Evolutionary conservation across 2,888 invertebrate species (phyloP), one percentile per base, ranked within the genome.

Genomic region (Drosophila greeni): DNA sequence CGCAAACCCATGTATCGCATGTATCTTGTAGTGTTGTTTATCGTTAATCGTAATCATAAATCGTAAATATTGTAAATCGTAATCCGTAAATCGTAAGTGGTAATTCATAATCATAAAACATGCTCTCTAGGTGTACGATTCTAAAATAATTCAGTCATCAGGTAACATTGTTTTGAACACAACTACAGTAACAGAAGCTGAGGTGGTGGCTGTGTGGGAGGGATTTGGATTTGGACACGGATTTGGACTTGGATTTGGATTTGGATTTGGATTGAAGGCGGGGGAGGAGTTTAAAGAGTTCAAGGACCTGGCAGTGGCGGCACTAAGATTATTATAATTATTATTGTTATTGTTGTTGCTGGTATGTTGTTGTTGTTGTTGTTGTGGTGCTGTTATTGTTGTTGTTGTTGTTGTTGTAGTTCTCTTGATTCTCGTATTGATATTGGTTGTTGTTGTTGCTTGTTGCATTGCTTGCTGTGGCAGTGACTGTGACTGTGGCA

Each of bases 141-240:
- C 83, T 80, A 80, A 86, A 85, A 82, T 86, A 87, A 86, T 87
- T 88, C 88, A 89, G 87, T 89, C 87, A 86, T 89, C 89, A 89
- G 89, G 89, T 88, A 89, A 88, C 89, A 88, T 86, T 88, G 89
- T 89, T 88, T 89, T 88, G 87, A 88, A 89, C 84, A 89, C 88
- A 88, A 89, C 88, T 88, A 89, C 88, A 87, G 88, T 89, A 87
- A 90, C 88, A 87, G 89, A 88, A 79, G 88, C 86, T 78, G 85
- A 82, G 77, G 85, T 37, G 42, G 64, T 20, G 66, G 39, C 14
- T 45, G 56, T 47, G 58, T 47, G 54, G 51, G 23, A 9, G n/a
- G 29, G 45, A 26, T 26, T 43, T 16, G 0, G 7, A 45, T 18
- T 43, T n/a, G 16, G 11, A 24, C 5, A 8, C 1, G 8, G 23